A percentile compares a stretch with the other conserved stretches of the same genome.
These are phyloP conservation scores for Petrocephalus microphthalmus DNA, from an alignment of 2,113 vertebrate species.

Conservation along the genomic window DNA sequence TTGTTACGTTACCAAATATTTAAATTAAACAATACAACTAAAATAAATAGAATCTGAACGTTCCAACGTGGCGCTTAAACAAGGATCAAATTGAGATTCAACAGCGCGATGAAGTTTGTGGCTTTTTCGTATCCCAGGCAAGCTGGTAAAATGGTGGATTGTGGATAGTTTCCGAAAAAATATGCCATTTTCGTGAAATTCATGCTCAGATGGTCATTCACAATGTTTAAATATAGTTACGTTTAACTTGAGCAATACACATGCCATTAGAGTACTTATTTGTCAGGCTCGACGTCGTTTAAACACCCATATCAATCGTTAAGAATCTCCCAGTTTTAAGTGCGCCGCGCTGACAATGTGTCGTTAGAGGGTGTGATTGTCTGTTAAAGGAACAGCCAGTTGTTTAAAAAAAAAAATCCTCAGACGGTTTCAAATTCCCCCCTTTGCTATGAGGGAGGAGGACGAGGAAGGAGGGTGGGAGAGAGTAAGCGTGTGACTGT, in stretches of 20 bases:
- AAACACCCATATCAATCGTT: slow-evolving; percentile 36
- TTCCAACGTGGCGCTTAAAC: background rate
- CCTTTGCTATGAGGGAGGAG: slow-evolving; percentile 61
- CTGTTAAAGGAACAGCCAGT: slow-evolving; percentile 72
- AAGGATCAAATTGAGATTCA: background rate
- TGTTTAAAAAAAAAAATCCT: slow-evolving; percentile 73
- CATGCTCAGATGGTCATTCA: background rate
- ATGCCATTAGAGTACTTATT: background rate
- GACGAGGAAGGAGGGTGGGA: slow-evolving; percentile 18
- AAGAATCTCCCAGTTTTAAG: slow-evolving; percentile 40
- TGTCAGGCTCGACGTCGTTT: slow-evolving; percentile 23
- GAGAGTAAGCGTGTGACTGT: slow-evolving; percentile 23
- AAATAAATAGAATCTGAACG: background rate
- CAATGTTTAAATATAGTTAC: background rate
- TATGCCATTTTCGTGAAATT: background rate
- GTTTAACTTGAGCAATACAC: background rate
- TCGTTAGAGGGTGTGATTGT: slow-evolving; percentile 59
- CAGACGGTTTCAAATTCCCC: slow-evolving; percentile 87
- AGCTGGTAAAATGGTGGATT: background rate
- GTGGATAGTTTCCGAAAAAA: background rate
- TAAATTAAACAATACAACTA: background rate
- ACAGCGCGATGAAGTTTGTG: background rate
- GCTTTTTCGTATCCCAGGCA: background rate
- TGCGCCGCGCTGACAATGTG: slow-evolving; percentile 33
- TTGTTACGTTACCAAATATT: background rate